Evolutionary conservation across 2,888 invertebrate species (phyloP).

Genomic region (Ophonus ardosiacus): DNA sequence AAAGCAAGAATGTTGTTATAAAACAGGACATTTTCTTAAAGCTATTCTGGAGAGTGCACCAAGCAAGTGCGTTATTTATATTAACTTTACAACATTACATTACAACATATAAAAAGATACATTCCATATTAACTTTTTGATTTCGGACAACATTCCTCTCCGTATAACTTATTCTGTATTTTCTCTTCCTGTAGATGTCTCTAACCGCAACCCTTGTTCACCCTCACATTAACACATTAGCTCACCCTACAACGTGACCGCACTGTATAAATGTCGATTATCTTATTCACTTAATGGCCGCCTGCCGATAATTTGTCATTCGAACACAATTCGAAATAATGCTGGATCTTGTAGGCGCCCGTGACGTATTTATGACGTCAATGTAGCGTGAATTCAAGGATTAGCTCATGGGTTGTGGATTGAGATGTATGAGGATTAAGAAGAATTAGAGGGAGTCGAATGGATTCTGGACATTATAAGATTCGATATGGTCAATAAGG

Average conservation of each 20-base stretch:
- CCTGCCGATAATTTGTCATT: conserved; percentile 50
- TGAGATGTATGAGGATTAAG: conserved; percentile 31
- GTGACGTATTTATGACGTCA: conserved; percentile 51
- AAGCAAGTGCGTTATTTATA: too few species aligned
- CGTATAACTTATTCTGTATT: neutral
- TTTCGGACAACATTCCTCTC: too few species aligned
- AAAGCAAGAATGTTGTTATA: too few species aligned
- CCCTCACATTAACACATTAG: conserved; percentile 48
- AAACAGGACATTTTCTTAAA: too few species aligned
- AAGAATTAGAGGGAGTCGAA: neutral
- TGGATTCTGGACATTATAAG: conserved; percentile 3
- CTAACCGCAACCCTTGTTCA: conserved; percentile 34
- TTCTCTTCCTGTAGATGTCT: conserved; percentile 3
- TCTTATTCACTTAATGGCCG: conserved; percentile 53
- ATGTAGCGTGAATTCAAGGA: conserved; percentile 50
- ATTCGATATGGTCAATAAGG: neutral
- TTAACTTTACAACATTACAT: too few species aligned
- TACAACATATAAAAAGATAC: too few species aligned
- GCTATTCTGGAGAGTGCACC: too few species aligned
- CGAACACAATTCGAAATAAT: neutral
- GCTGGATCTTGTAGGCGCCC: conserved; percentile 10
- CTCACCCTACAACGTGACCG: conserved; percentile 41
- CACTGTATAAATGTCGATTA: conserved; percentile 51
- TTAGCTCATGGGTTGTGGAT: conserved; percentile 10
- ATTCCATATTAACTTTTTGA: too few species aligned